phyloP scores from a whole-genome alignment of 2,888 invertebrate species.

The Branchellion lobata region DNA sequence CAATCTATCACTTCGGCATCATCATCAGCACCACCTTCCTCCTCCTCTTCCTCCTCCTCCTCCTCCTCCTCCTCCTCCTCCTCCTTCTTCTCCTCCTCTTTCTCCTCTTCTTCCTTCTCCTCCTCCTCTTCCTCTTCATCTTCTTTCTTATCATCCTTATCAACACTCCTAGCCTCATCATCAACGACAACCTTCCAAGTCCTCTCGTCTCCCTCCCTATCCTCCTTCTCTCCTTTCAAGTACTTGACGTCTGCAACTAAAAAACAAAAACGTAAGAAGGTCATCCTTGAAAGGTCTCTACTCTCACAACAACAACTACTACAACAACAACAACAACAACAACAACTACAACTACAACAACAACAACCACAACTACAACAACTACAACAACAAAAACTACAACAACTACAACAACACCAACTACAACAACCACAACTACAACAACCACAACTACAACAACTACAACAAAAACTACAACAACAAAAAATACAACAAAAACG shows the following conservation, averaged over 20 bases:
- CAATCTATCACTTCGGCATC: not conserved
- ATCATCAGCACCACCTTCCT: not conserved
- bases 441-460: too few species aligned
- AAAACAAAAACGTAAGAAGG: not conserved
- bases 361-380: not conserved
- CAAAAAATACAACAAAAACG: too few species aligned
- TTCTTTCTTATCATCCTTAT: too few species aligned
- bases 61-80: not conserved
- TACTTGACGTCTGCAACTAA: not conserved
- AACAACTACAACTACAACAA: not conserved
- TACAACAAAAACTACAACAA: too few species aligned
- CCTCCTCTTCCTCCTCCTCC: not conserved
- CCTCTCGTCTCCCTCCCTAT: not conserved
- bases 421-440: too few species aligned
- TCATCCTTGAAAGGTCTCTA: not conserved
- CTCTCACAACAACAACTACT: not conserved
- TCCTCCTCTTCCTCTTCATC: too few species aligned
- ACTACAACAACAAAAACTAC: not conserved
- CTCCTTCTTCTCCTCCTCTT: too few species aligned
- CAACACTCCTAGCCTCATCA: too few species aligned
- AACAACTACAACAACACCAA: too few species aligned
- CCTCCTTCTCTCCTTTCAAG: not conserved
- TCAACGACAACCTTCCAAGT: too few species aligned
- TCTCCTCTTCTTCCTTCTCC: too few species aligned
- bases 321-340: not conserved